Conservation (phyloP, 1,140 invertebrate genomes). For the Diachasmimorpha longicaudata region DNA sequence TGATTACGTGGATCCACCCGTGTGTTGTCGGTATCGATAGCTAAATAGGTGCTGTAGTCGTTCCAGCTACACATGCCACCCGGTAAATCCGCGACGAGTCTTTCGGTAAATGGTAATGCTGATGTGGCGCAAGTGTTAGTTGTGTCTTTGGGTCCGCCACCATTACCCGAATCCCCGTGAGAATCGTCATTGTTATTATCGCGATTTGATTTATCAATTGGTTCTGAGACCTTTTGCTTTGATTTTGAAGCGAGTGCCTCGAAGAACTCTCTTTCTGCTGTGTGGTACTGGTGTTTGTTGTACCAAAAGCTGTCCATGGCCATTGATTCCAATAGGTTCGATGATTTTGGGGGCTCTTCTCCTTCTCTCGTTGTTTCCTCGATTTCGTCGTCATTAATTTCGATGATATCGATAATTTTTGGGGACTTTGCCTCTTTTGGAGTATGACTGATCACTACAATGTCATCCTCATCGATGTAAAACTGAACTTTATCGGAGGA, state of each 20-base stretch:
- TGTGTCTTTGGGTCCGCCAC: constrained; percentile 27
- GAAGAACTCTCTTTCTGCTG: constrained; percentile 67
- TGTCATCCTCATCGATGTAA: constrained; percentile 51
- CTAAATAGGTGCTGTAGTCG: constrained; percentile 82
- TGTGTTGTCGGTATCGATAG: constrained; percentile 53
- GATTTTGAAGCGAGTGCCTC: constrained; percentile 56
- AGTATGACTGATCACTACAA: constrained; percentile 42
- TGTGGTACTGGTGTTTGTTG: constrained; percentile 67
- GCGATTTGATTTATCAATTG: constrained; percentile 50
- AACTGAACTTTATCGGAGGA: constrained; percentile 47
- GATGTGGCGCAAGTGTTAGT: constrained; percentile 22
- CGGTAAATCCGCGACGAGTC: constrained; percentile 75
- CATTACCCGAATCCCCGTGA: constrained; percentile 67
- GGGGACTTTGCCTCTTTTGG: constrained; percentile 26
- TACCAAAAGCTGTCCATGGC: constrained; percentile 68
- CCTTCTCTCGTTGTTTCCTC: neutral
- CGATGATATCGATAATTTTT: constrained; percentile 29
- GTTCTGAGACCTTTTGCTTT: constrained; percentile 30
- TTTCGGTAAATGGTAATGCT: constrained; percentile 66
- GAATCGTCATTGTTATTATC: constrained; percentile 67
- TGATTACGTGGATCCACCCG: constrained; percentile 32
- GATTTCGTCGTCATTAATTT: constrained; percentile 9
- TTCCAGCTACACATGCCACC: constrained; percentile 82
- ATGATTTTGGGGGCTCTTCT: neutral
- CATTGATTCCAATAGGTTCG: constrained; percentile 31